phyloP scores from a whole-genome alignment of 2,888 invertebrate genomes.

The Pandemis heparana region DNA sequence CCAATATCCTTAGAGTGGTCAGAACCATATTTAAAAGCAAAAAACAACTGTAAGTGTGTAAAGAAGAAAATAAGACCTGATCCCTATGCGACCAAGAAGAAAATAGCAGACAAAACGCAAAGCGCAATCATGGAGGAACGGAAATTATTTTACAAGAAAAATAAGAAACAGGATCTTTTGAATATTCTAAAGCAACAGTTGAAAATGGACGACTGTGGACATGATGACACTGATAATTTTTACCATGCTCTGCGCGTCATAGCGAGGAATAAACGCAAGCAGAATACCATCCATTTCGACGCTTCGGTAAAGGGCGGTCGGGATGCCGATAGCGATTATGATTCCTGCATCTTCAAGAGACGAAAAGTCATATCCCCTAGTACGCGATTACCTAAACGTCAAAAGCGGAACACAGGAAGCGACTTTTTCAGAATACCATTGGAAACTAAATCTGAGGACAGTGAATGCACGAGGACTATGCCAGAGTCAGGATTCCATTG shows the following conservation, averaged over 20 bases:
- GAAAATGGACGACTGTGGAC: background rate
- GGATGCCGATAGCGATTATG: background rate
- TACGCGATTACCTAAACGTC: background rate
- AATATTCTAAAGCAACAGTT: slow-evolving; percentile 26
- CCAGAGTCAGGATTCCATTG: background rate
- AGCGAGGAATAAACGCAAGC: slow-evolving; percentile 13
- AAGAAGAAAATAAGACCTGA: background rate
- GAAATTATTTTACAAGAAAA: background rate
- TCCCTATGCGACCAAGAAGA: background rate
- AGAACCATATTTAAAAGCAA: background rate
- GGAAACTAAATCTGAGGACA: slow-evolving; percentile 10
- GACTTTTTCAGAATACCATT: background rate
- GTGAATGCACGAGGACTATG: background rate
- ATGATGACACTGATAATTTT: slow-evolving; percentile 13
- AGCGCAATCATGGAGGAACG: background rate
- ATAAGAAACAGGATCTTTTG: slow-evolving; percentile 21
- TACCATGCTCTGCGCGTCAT: slow-evolving; percentile 23
- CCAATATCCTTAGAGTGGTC: background rate
- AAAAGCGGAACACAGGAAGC: background rate
- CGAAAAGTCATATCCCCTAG: slow-evolving; percentile 14
- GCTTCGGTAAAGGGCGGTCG: no score
- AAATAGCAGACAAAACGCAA: background rate
- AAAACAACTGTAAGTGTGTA: background rate
- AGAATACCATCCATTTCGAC: slow-evolving; percentile 2
- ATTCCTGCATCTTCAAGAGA: slow-evolving; percentile 10